Percentiles rank a stretch among this genome's conserved stretches.
Evolutionary conservation across 2,113 vertebrate genomes (phyloP).

Genomic region (Pteruthius melanotis): DNA sequence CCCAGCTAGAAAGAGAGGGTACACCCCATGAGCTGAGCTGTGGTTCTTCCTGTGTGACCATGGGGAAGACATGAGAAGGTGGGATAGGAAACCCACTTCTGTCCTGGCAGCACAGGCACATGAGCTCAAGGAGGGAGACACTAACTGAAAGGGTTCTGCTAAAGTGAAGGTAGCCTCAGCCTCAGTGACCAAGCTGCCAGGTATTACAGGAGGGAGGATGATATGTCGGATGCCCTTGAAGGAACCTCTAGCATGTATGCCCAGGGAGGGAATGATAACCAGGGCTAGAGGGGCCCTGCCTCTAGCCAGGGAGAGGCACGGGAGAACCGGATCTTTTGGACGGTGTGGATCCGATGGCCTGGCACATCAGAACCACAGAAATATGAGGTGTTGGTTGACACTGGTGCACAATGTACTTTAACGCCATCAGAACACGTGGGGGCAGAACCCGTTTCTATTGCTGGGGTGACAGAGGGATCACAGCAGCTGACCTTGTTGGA

Average conservation of each 20-base stretch:
- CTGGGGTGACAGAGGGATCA: too few relatives aligned
- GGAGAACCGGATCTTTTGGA: too few relatives aligned
- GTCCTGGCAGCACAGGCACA: rapidly evolving
- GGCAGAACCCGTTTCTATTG: too few relatives aligned
- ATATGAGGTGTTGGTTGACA: too few relatives aligned
- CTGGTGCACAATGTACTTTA: too few relatives aligned
- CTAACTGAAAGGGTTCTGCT: rapidly evolving
- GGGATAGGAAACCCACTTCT: not conserved
- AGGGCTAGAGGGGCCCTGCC: too few relatives aligned
- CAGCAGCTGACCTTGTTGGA: too few relatives aligned
- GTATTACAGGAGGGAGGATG: not conserved
- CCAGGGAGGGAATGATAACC: not conserved
- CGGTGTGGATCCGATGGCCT: too few relatives aligned
- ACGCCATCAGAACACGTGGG: too few relatives aligned
- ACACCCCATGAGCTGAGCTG: rapidly evolving
- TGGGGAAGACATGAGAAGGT: not conserved
- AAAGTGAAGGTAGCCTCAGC: not conserved
- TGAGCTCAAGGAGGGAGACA: not conserved
- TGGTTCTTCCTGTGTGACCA: not conserved
- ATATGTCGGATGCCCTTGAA: not conserved
- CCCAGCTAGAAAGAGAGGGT: too few relatives aligned
- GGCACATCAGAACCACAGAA: too few relatives aligned
- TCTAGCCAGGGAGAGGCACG: too few relatives aligned
- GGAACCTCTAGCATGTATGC: not conserved
- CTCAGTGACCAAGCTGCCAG: rapidly evolving